Evolutionary conservation across 2,888 invertebrate genomes (phyloP), one percentile per base, ranked within the genome.

Genomic region (Drosophila niveifrons): DNA sequence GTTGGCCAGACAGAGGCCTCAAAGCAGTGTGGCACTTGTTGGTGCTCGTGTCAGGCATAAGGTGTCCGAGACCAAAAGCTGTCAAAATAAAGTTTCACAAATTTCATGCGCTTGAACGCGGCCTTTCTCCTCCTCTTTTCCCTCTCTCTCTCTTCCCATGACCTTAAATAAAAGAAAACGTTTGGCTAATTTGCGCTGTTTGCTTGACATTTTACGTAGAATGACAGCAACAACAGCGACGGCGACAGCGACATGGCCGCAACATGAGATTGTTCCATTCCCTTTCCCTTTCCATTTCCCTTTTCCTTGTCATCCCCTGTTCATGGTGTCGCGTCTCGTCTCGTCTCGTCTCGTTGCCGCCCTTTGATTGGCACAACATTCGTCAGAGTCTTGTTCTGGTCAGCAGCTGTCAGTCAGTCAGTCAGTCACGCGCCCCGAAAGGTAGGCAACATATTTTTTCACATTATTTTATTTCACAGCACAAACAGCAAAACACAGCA

Each of bases 171-270:
- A 71, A 58, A 53, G 63, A 55, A 75, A 83, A 78, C 85, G 73
- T 73, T 82, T 82, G 88, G 88, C 86, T 88, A 90, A 89, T 83
- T 86, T 88, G 78, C 78, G 77, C 79, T 81, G 80, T 86, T 84
- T 84, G 80, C 79, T 80, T 89, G 90, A 87, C 87, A 89, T 80
- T 89, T 81, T 74, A 72, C 77, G 79, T 69, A 75, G 52, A 68
- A 63, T 67, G 74, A 77, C 71, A 57, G 77, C 71, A 59, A 9
- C 68, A 72, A 36, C 50, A 11, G 3, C 47, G 50, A 50, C 56
- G 34, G 11, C 29, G 50, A 67, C 51, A 59, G 47, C 66, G 44
- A 66, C 55, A 78, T 63, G 70, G 72, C 84, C 82, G 59, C 82
- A 83, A 87, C 77, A 80, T 65, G 73, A 69, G 59, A 66, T 10